A percentile compares a stretch with the other conserved stretches of the same genome.
Evolutionary conservation across 2,797 vertebrate species (phyloP).

Genomic region (Arnoldichthys spilopterus): DNA sequence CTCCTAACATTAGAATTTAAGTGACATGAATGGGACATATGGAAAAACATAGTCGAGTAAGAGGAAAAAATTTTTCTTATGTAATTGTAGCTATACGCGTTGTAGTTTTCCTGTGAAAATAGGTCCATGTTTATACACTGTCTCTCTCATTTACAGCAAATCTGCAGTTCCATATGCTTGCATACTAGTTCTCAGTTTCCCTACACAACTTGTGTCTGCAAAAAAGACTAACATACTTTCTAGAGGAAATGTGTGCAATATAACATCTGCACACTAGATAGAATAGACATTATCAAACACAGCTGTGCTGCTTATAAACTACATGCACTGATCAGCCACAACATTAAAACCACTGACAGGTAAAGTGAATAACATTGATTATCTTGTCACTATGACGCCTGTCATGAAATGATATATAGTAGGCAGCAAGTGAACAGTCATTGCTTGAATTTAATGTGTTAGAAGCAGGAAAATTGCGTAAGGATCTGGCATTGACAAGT

Average conservation of each 20-base stretch:
- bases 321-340: too few relatives aligned
- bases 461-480: too few relatives aligned
- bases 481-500: too few relatives aligned
- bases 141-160: slow-evolving; percentile 8
- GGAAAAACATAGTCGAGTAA: background rate
- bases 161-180: slow-evolving; percentile 11
- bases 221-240: background rate
- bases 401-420: too few relatives aligned
- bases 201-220: slow-evolving; percentile 7
- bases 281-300: background rate
- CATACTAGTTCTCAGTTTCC: background rate
- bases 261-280: background rate
- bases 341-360: too few relatives aligned
- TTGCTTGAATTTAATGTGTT: too few relatives aligned
- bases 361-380: too few relatives aligned
- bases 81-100: background rate
- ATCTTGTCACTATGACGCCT: too few relatives aligned
- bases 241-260: background rate
- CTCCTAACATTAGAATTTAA: background rate
- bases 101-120: slow-evolving; percentile 1
- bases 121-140: background rate
- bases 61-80: background rate
- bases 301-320: background rate
- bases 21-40: background rate
- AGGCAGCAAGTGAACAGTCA: too few relatives aligned